Evolutionary conservation across 30 jellyfish, hydroid and myxozoan species (phyloP), one percentile per base, ranked within the genome.

Genomic region (Chrysaora quinquecirrha): DNA sequence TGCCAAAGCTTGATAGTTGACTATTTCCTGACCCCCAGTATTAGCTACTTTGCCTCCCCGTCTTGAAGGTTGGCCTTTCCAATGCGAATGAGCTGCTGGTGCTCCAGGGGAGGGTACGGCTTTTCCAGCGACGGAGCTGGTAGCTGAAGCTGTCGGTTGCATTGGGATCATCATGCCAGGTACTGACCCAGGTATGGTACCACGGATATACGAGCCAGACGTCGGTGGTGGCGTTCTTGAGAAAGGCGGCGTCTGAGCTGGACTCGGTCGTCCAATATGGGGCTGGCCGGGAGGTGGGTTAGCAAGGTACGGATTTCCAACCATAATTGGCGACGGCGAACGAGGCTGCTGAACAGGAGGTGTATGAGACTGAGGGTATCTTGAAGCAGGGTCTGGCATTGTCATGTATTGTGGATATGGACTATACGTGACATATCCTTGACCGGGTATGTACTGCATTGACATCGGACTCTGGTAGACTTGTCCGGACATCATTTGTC

Each of bases 141-240:
- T 52, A 3, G 71, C 76, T 1, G 76, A 76, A 14, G 78, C 82
- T 9, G 67, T 58, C 16, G 90, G 35, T 28, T 80, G 83, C 22
- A 80, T 76, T 18, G 90, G 90, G 38, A 80, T 63, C 18, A 80
- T 80, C 90, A 80, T 66, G n/a, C 83, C 82, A 29, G 90, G 90
- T 21, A 80, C 62, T 24, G 83, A 72, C 48, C 83, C 76, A 19
- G 81, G 82, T 74, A 78, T 68, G 14, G 90, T 31, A 24, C 66
- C 66, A 29, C 90, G 82, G 28, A 80, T 65, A 48, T 33, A 80
- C 34, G 82, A 71, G 46, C 76, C 78, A 2, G 90, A 65, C 22
- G 95, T 19, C 0, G 95, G 95, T 1, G 95, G 95, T 0, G 95
- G 95, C 14, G 95, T 84, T 43, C 95, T 73, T 25, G 85, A 60